phyloP scores from a whole-genome alignment of 2,113 vertebrate genomes.

The Sylvietta virens region DNA sequence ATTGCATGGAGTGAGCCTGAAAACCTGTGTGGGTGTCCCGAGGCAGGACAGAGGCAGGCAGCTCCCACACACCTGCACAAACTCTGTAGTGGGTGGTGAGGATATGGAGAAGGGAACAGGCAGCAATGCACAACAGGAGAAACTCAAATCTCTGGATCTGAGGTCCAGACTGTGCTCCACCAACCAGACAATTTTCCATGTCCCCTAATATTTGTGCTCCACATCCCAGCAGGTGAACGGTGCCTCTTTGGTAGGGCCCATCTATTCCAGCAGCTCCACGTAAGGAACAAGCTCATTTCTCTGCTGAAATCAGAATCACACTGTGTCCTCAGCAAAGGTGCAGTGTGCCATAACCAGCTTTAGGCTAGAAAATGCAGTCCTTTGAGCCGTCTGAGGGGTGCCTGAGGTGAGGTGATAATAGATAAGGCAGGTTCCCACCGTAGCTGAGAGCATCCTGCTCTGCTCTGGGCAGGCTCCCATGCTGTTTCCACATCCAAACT shows the following conservation, averaged over 20 bases:
- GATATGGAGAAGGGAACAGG: not conserved
- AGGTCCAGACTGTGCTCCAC: not conserved
- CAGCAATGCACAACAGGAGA: not conserved
- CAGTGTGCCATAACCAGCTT: not conserved
- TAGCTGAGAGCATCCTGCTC: not conserved
- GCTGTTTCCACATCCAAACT: not conserved
- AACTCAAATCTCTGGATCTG: not conserved
- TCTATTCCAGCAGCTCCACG: not conserved
- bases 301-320: not conserved
- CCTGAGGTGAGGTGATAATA: accelerated
- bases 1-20: not conserved
- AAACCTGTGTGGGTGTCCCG: not conserved
- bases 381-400: not conserved
- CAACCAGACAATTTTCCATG: accelerated
- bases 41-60: not conserved
- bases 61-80: too few relatives aligned
- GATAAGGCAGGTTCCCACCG: not conserved
- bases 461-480: not conserved
- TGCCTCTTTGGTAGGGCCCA: not conserved
- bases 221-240: accelerated
- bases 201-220: not conserved
- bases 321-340: accelerated
- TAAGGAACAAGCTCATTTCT: not conserved
- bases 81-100: accelerated
- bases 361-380: not conserved